phyloP scores from a whole-genome alignment of 2,888 invertebrate genomes.

The Trimorus sp. region DNA sequence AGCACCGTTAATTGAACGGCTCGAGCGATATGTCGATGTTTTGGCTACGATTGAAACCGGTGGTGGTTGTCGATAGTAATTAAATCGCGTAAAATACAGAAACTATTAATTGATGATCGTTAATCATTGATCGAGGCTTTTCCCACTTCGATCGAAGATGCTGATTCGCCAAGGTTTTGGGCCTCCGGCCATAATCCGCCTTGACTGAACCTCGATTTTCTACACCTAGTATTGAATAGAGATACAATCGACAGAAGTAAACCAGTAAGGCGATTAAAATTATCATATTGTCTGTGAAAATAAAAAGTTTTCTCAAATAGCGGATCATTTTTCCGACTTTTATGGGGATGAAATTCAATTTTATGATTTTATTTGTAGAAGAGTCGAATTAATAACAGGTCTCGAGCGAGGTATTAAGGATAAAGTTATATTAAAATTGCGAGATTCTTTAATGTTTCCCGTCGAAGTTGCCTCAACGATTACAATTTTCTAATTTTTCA shows the following conservation, averaged over 20 bases:
- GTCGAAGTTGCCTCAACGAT: too few species aligned
- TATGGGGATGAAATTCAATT: too few species aligned
- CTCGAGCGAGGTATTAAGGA: too few species aligned
- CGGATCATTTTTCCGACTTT: too few species aligned
- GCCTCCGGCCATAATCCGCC: conserved; percentile 76
- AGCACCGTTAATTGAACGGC: background rate
- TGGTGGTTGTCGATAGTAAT: conserved; percentile 13
- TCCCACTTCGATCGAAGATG: conserved; percentile 53
- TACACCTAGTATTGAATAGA: conserved; percentile 45
- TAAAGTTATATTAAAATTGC: too few species aligned
- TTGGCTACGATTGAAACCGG: conserved; percentile 9
- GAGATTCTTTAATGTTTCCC: too few species aligned
- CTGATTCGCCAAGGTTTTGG: conserved; percentile 73
- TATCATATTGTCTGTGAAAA: conserved; percentile 64
- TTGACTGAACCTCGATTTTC: conserved; percentile 74
- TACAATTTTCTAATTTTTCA: too few species aligned
- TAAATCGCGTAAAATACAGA: conserved; percentile 53
- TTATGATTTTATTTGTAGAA: too few species aligned
- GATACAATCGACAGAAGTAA: conserved; percentile 25
- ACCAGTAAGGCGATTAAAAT: background rate
- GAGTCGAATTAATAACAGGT: too few species aligned
- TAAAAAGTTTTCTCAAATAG: background rate
- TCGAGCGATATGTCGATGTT: background rate
- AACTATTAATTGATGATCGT: conserved; percentile 65
- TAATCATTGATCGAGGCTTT: conserved; percentile 52